Evolutionary conservation across 2,888 invertebrate genomes (phyloP).

Genomic region (Limnephilus auricula): DNA sequence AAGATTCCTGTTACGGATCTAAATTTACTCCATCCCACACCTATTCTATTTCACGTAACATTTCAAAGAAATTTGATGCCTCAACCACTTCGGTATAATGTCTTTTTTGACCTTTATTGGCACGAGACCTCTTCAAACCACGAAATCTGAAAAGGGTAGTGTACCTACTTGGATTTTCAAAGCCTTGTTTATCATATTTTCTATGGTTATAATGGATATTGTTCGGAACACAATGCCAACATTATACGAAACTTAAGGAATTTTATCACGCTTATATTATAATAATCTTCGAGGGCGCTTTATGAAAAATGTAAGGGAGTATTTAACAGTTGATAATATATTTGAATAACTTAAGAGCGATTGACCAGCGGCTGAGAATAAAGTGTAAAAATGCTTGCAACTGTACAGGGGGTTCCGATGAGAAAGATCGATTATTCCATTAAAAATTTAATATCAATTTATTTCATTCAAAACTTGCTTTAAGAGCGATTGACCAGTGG

Average conservation of each 20-base stretch:
- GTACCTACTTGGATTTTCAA: neutral
- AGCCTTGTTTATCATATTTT: constrained; percentile 22
- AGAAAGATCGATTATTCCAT: too few relatives aligned
- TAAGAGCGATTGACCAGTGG: too few relatives aligned
- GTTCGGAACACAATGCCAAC: neutral
- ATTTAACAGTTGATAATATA: neutral
- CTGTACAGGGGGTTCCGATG: too few relatives aligned
- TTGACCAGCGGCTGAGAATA: too few relatives aligned
- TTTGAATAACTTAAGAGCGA: neutral
- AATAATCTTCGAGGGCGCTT: neutral
- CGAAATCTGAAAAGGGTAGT: neutral
- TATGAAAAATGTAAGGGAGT: neutral
- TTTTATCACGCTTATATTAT: neutral
- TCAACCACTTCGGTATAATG: neutral
- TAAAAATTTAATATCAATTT: too few relatives aligned
- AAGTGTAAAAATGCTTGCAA: too few relatives aligned
- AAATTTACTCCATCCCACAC: too few relatives aligned
- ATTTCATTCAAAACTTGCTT: too few relatives aligned
- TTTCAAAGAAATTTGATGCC: neutral
- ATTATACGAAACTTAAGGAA: neutral
- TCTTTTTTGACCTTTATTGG: neutral
- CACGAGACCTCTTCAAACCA: neutral
- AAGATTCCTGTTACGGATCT: too few relatives aligned
- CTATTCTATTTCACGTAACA: too few relatives aligned
- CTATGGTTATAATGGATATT: neutral